Base-by-base conservation (phyloP, 2,797 vertebrate species). In the Miichthys miiuy region DNA sequence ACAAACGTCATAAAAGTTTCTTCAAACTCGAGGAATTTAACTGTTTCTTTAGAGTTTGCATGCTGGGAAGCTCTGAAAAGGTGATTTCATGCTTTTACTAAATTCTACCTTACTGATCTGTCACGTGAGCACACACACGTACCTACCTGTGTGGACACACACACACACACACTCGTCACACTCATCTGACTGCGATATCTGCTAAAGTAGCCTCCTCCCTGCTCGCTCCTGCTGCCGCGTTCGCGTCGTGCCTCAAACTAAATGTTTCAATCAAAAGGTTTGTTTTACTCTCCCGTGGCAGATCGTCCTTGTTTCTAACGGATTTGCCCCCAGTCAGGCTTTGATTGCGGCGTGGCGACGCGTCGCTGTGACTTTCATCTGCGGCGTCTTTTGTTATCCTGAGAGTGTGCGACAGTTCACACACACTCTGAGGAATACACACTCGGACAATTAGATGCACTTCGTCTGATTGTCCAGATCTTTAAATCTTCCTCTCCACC, bases 251-350 rank as follows among this genome's bases (percentile, higher is more conserved):
- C 87, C 90, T 91, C 85, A 16, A 87, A 92, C 88, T 83, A 90
- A 92, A 92, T 80, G 85, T 89, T 87, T 91, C 91, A 89, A 85
- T 93, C 87, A 90, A 85, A 92, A 68, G 80, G 57, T 60, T 87
- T 85, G 9, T 8, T 82, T 79, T 74, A 80, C 82, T 64, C 91
- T 91, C 91, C 76, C 0, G 90, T 80, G 89, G 88, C 89, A 70
- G 60, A 77, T 83, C 42, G 77, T 72, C 85, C 89, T 91, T 91
- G 87, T 93, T 91, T 89, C 77, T 1, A 18, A 63, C 77, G 77
- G 88, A 92, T 92, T 91, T 27, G 90, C 89, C 92, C 80, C 84
- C 13, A 87, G 91, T 92, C 74, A 90, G 76, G 77, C 90, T 92
- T 93, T 91, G 90, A 92, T 92, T 91, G 83, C 73, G 72, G 73